These are phyloP conservation scores for Carabus problematicus DNA, from an alignment of 2,888 invertebrate species.

Conservation along the genomic window DNA sequence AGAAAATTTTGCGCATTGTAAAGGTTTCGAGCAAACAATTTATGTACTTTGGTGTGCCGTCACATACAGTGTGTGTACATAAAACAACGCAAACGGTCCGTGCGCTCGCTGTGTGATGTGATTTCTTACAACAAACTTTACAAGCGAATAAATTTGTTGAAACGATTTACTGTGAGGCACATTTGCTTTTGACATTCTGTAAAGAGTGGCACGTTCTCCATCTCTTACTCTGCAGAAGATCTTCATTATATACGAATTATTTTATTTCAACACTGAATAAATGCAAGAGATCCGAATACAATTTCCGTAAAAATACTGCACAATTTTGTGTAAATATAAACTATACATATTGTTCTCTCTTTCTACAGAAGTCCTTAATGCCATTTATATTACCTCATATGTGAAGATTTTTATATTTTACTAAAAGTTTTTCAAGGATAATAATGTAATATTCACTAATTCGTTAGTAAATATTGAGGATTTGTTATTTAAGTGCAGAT, in stretches of 20 bases:
- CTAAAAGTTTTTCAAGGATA: too few species aligned
- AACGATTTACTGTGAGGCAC: conserved; percentile 10
- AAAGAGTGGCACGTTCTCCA: background rate
- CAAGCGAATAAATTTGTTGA: conserved; percentile 14
- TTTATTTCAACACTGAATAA: too few species aligned
- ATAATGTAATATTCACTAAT: too few species aligned
- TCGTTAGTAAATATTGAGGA: too few species aligned
- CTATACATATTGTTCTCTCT: too few species aligned
- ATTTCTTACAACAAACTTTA: conserved; percentile 19
- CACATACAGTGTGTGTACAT: conserved; percentile 18
- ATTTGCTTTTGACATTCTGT: conserved; percentile 13
- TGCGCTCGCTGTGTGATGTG: conserved; percentile 4
- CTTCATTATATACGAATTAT: background rate
- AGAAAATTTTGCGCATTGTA: conserved; percentile 13
- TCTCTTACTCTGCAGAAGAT: background rate
- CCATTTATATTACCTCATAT: too few species aligned
- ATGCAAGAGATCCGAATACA: too few species aligned
- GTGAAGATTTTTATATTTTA: too few species aligned
- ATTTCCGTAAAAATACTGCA: too few species aligned
- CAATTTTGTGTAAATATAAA: too few species aligned
- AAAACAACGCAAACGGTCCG: conserved; percentile 12
- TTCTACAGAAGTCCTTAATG: too few species aligned
- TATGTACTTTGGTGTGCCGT: conserved; percentile 17
- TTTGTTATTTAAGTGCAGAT: too few species aligned
- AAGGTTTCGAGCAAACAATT: conserved; percentile 11